These are phyloP conservation scores for Amaurobius ferox DNA, from an alignment of 2,888 invertebrate genomes.

Conservation along the genomic window DNA sequence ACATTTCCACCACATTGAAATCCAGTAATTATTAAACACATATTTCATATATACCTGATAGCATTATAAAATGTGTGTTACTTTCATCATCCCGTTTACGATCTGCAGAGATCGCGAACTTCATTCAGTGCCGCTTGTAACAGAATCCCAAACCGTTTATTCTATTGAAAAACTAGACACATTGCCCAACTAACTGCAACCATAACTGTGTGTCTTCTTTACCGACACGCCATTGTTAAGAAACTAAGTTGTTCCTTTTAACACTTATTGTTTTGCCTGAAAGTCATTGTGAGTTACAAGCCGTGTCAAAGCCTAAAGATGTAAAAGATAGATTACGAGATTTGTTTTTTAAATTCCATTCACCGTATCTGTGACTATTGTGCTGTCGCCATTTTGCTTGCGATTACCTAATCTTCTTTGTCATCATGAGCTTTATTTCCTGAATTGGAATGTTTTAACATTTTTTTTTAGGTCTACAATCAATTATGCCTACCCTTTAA, in stretches of 20 bases:
- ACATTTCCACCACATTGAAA: too few species aligned
- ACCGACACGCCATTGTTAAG: neutral
- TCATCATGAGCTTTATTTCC: neutral
- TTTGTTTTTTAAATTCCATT: neutral
- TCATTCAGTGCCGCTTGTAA: too few species aligned
- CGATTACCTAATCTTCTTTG: slow-evolving; percentile 16
- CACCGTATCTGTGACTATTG: neutral
- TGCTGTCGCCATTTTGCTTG: slow-evolving; percentile 21
- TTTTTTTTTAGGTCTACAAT: too few species aligned
- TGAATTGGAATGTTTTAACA: slow-evolving; percentile 7
- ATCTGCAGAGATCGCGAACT: too few species aligned
- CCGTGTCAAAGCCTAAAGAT: neutral
- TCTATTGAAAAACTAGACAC: neutral
- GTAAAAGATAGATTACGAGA: neutral
- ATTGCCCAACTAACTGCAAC: neutral
- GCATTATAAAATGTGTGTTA: too few species aligned
- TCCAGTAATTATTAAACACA: too few species aligned
- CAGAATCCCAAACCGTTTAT: too few species aligned
- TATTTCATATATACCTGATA: too few species aligned
- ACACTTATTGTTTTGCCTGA: slow-evolving; percentile 4
- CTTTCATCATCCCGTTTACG: too few species aligned
- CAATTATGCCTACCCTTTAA: too few species aligned
- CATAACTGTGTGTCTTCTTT: neutral
- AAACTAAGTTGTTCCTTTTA: neutral
- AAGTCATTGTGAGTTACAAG: slow-evolving; percentile 12